A percentile compares a stretch with the other conserved stretches of the same genome.
phyloP scores from a whole-genome alignment of 2,888 invertebrate species.

The Trissolcus japonicus region DNA sequence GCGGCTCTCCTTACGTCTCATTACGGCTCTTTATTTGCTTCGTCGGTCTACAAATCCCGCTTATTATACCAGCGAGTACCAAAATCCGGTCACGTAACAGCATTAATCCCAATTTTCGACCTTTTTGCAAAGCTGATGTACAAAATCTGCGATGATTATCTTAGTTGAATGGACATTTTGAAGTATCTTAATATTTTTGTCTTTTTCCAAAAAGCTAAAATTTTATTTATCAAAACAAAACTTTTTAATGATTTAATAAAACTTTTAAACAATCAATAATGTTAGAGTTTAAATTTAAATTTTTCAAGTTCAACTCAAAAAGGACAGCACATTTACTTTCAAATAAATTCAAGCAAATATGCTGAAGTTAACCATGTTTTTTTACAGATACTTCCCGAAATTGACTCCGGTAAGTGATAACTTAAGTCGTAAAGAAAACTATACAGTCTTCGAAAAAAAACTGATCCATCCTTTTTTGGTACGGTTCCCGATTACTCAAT shows the following conservation, averaged over 20 bases:
- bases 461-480: background rate
- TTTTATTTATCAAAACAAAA: no score
- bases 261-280: no score
- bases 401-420: background rate
- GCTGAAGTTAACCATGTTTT: background rate
- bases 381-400: background rate
- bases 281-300: no score
- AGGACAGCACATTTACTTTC: no score
- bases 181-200: no score
- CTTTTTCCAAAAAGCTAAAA: no score
- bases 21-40: slow-evolving; percentile 25
- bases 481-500: slow-evolving; percentile 16
- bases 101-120: background rate
- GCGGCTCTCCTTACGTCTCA: slow-evolving; percentile 24
- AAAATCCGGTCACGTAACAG: background rate
- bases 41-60: background rate
- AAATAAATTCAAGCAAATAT: background rate
- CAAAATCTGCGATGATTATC: no score
- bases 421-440: background rate
- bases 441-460: background rate
- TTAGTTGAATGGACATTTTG: no score
- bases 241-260: no score
- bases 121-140: no score
- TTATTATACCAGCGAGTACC: background rate
- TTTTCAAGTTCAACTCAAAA: no score